phyloP scores from a whole-genome alignment of 2,797 vertebrate species.

The Sebastiscus tertius region DNA sequence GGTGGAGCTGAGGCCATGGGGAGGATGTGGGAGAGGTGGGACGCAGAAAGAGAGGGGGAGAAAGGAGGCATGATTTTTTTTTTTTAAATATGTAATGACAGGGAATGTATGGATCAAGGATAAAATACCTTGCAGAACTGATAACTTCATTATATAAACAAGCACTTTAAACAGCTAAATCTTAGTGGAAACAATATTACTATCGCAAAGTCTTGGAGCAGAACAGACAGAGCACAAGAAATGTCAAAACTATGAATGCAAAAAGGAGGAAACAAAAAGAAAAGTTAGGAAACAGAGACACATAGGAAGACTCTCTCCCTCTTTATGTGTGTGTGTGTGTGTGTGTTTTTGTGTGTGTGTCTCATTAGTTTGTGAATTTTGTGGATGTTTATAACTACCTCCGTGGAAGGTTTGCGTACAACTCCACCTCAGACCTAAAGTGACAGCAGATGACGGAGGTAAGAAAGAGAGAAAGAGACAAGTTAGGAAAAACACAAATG shows the following conservation, averaged over 20 bases:
- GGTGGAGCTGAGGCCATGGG: constrained; percentile 82
- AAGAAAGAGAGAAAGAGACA: constrained; percentile 63
- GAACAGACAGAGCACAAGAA: constrained; percentile 41
- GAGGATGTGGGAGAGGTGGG: constrained; percentile 10
- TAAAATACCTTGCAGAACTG: neutral
- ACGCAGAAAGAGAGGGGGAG: constrained; percentile 5
- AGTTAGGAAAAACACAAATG: constrained; percentile 57
- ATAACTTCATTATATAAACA: neutral
- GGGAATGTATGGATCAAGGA: neutral
- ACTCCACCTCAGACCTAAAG: constrained; percentile 88
- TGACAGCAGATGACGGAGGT: constrained; percentile 71
- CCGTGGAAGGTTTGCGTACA: constrained; percentile 88
- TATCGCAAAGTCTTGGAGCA: constrained; percentile 25
- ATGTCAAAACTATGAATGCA: constrained; percentile 38
- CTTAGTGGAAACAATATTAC: constrained; percentile 3
- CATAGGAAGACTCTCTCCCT: constrained; percentile 24
- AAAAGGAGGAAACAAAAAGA: constrained; percentile 45
- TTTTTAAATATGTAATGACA: neutral
- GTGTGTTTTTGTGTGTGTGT: constrained; percentile 13
- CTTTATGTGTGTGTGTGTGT: constrained; percentile 16
- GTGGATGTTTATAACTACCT: constrained; percentile 81
- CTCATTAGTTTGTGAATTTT: constrained; percentile 49
- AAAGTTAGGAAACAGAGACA: constrained; percentile 43
- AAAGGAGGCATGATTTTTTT: neutral
- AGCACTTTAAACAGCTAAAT: constrained; percentile 1